Base-by-base conservation (phyloP, 2,888 invertebrate species). In the Pinctada fucata region DNA sequence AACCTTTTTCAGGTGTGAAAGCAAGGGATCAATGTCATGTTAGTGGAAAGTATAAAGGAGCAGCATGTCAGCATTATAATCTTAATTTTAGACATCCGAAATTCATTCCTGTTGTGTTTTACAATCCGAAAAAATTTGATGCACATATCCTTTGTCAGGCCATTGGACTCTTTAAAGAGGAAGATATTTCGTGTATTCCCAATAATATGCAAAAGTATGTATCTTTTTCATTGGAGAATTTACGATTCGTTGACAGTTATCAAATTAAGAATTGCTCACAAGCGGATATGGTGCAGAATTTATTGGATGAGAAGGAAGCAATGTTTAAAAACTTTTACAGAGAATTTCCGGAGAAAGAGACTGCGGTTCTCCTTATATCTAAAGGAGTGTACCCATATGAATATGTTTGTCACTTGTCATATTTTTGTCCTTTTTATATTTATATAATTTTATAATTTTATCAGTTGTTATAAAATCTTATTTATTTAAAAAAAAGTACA, bases 231-330 rank as follows among this genome's bases (percentile, higher is more conserved):
- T 50, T 83, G 3, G 79, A 74, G 6, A 68, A 68, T 49, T 69
- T 83, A 2, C 65, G 80, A 31, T 82, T 82, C 78, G 50, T 82
- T 8, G 82, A 82, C 50, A 77, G 75, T 48, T 75, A 75, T 67
- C 77, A 76, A 50, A 80, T 82, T 58, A 73, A 80, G 51, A 69
- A 31, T 31, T 31, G 31, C 31, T 31, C 31, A 31, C 31, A 31
- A 31, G 31, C 31, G 31, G 31, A 31, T 31, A 31, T 31, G 31
- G 31, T 31, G 31, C 31, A 31, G 31, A 31, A 31, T 31, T 31
- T 31, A 31, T 31, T 31, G 31, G 31, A 31, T 31, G 31, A 31
- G 31, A 31, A 31, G 31, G 31, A 31, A 31, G 31, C 31, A 31
- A 1, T 31, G 31, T 31, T 31, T 31, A 31, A 31, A 31, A 31